Evolutionary conservation across 2,888 invertebrate species (phyloP), one percentile per base, ranked within the genome.

Genomic region (Zootermopsis nevadensis): DNA sequence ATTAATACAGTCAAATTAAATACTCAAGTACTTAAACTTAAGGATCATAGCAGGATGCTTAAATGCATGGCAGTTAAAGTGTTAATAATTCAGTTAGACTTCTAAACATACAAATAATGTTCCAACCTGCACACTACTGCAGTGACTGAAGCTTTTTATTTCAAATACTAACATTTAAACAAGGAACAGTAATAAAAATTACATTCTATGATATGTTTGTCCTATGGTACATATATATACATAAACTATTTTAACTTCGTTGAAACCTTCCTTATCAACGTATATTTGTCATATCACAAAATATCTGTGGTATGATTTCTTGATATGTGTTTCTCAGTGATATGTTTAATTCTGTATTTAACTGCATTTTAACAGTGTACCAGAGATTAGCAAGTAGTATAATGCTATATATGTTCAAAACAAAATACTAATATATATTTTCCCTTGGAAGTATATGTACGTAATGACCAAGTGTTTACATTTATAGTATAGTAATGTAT

Each of bases 401-500:
- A 15, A 48, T 4, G 19, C 19, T 48, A 48, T 48, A 19, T 48
- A 48, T 19, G 15, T 19, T 48, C n/a, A 69, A 69, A 69, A 69
- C 69, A 33, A 69, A 69, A 33, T 31, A 33, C 33, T 69, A 69
- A 12, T 69, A 69, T 69, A n/a, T n/a, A 60, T 27, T 27, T 60
- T 27, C n/a, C 27, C 33, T 38, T 74, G 74, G 74, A 38, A 74
- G 74, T 74, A 74, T 74, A n/a, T n/a, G 27, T 60, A 74, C 74
- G 22, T 38, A 38, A n/a, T 69, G 6, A 69, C 33, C 69, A 33
- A 69, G 6, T 33, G 33, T 15, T 48, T 31, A 69, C 69, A 69
- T 4, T 69, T 33, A 69, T 69, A 69, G 69, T 69, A 33, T 69
- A 69, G 8, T 19, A 19, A 31, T 30, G 33, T 69, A 33, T 33